phyloP scores from a whole-genome alignment of 37 sponge, comb jelly and placozoan genomes.

The Lycopodina hypogea region DNA sequence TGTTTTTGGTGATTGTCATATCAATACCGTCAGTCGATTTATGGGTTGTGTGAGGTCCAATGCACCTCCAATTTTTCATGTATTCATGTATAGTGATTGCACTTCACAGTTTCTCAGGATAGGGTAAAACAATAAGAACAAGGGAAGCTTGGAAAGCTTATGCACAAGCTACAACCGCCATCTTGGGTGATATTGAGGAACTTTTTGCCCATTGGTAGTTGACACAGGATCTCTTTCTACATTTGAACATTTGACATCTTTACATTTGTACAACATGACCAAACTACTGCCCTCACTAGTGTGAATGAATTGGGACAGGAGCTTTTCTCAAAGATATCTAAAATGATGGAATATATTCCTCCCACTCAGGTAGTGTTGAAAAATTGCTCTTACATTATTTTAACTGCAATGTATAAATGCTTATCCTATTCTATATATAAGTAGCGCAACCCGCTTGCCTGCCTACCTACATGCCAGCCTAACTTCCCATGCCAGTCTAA shows the following conservation, averaged over 20 bases:
- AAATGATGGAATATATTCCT: conserved; percentile 13
- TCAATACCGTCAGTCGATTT: neutral
- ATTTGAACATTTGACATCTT: conserved; percentile 1
- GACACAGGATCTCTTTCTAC: neutral
- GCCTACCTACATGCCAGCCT: no score
- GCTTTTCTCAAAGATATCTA: conserved; percentile 5
- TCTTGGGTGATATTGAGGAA: neutral
- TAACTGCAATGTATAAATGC: no score
- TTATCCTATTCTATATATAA: no score
- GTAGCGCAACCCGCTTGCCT: no score
- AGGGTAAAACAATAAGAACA: neutral
- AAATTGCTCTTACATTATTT: neutral
- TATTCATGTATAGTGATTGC: neutral
- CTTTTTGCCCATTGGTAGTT: neutral
- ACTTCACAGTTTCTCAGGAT: neutral
- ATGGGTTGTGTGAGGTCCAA: neutral
- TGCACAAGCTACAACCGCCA: neutral
- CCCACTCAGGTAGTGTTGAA: conserved; percentile 21
- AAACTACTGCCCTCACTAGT: neutral
- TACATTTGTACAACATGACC: conserved; percentile 6
- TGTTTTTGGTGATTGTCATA: no score
- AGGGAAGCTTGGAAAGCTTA: neutral
- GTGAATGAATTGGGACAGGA: conserved; percentile 22
- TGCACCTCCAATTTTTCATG: neutral
- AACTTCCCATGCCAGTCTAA: no score